Percentiles rank a stretch among this genome's conserved stretches.
Conservation (phyloP, 2,888 invertebrate species). For the Tetheella fluctuosa region DNA sequence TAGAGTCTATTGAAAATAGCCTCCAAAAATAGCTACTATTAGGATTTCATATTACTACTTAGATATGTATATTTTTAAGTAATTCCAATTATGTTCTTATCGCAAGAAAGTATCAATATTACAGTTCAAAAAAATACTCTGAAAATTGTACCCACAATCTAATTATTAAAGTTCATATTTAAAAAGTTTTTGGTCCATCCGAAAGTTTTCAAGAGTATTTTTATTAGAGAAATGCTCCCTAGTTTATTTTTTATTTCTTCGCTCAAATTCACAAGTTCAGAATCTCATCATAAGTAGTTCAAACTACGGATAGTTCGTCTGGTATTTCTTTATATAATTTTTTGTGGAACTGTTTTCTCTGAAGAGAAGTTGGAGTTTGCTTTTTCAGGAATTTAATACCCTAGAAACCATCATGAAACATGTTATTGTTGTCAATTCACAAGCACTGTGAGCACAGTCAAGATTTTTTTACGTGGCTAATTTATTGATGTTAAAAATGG, state of each 20-base stretch:
- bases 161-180: constrained; percentile 52
- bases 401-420: no score
- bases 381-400: neutral
- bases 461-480: no score
- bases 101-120: no score
- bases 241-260: constrained; percentile 31
- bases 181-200: constrained; percentile 50
- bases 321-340: constrained; percentile 21
- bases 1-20: no score
- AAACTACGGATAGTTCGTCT: constrained; percentile 13
- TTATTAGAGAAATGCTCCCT: constrained; percentile 40
- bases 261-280: constrained; percentile 24
- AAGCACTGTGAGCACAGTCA: no score
- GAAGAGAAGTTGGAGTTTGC: neutral
- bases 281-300: neutral
- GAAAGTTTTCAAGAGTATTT: constrained; percentile 45
- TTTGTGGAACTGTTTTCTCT: constrained; percentile 22
- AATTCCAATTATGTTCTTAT: no score
- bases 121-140: constrained; percentile 30
- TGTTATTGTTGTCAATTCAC: no score
- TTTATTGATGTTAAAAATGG: no score
- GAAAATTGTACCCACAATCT: constrained; percentile 27
- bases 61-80: no score
- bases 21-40: no score
- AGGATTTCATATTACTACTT: no score